These are phyloP conservation scores for Aplochiton taeniatus DNA, from an alignment of 2,797 vertebrate genomes.

Conservation along the genomic window DNA sequence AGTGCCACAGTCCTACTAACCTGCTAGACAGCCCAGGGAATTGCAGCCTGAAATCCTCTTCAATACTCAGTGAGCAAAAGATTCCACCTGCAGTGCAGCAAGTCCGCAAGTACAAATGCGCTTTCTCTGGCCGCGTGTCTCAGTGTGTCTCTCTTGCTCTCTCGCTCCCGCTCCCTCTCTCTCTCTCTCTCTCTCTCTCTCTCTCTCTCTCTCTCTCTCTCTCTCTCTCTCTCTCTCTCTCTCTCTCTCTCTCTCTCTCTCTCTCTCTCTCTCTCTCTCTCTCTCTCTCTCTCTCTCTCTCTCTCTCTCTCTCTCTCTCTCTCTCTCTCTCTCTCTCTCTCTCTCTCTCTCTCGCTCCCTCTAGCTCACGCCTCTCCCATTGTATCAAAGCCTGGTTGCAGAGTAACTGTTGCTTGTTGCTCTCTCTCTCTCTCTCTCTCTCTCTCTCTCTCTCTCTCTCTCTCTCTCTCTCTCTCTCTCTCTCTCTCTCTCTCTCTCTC, in stretches of 20 bases:
- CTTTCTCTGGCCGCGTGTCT: constrained; percentile 40
- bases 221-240: constrained; percentile 2
- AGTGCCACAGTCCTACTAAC: constrained; percentile 45
- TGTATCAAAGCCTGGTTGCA: neutral
- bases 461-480: constrained; percentile 9
- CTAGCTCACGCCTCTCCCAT: constrained; percentile 5
- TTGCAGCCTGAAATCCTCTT: constrained; percentile 23
- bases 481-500: constrained; percentile 52
- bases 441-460: constrained; percentile 1
- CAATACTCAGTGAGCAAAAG: constrained; percentile 22
- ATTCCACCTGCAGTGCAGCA: constrained; percentile 71
- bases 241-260: constrained; percentile 18
- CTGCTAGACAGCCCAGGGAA: constrained; percentile 34
- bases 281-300: constrained; percentile 1
- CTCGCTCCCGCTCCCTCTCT: constrained; percentile 1
- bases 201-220: constrained; percentile 15
- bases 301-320: constrained; percentile 18
- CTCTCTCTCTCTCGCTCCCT: constrained; percentile 4
- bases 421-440: neutral
- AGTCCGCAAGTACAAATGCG: constrained; percentile 30
- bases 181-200: constrained; percentile 20
- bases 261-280: constrained; percentile 17
- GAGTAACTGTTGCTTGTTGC: neutral
- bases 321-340: constrained; percentile 17
- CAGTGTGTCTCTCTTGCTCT: constrained; percentile 2